Percentiles rank a stretch among this genome's conserved stretches.
These are phyloP conservation scores for Serranus cabrilla DNA, from an alignment of 2,797 vertebrate species.

Conservation along the genomic window DNA sequence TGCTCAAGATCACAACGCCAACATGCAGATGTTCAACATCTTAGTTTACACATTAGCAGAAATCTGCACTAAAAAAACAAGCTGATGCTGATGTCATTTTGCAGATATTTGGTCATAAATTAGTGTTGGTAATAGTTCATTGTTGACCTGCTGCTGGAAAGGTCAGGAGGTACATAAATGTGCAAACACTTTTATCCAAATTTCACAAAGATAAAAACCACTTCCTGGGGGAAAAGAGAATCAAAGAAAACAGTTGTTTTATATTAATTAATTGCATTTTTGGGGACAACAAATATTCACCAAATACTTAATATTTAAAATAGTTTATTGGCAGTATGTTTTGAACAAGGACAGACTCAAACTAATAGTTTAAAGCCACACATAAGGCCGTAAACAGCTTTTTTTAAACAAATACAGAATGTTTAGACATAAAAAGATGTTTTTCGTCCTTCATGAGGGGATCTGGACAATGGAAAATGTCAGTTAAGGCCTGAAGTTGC, in stretches of 20 bases:
- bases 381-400: not conserved
- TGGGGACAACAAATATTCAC: not conserved
- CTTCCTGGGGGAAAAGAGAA: not conserved
- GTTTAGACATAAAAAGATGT: not conserved
- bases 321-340: not conserved
- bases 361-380: conserved; percentile 1
- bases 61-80: not conserved
- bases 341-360: not conserved
- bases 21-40: not conserved
- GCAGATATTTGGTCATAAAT: not conserved
- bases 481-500: conserved; percentile 14
- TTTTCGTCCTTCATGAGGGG: not conserved
- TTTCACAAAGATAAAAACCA: not conserved
- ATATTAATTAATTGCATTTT: not conserved
- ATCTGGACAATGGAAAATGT: not conserved
- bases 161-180: not conserved
- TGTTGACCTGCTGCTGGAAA: not conserved
- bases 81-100: not conserved
- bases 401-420: not conserved
- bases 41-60: not conserved
- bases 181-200: not conserved
- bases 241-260: not conserved
- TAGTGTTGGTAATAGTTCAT: not conserved
- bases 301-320: not conserved
- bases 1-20: not conserved